Evolutionary conservation across 1,140 invertebrate genomes (phyloP).

Genomic region (Steinernema feltiae): DNA sequence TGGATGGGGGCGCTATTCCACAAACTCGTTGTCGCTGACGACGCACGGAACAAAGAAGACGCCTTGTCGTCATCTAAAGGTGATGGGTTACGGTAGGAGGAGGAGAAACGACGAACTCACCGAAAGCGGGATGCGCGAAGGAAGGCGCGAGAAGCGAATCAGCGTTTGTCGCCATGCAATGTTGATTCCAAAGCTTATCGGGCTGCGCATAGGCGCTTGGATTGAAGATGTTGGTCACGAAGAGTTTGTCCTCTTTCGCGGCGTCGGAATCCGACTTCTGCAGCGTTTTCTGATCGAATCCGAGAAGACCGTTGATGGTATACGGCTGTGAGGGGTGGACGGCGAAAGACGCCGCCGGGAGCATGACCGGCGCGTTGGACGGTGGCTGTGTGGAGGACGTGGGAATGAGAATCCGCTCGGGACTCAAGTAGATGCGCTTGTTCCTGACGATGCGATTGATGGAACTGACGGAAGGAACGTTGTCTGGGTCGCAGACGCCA

Average conservation of each 20-base stretch:
- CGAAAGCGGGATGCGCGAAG: background rate
- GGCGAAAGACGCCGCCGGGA: background rate
- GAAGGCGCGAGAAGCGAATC: background rate
- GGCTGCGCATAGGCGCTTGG: background rate
- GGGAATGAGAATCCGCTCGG: constrained; percentile 3
- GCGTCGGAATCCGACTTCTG: constrained; percentile 21
- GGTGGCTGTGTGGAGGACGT: background rate
- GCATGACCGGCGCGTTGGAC: background rate
- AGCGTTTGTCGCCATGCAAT: background rate
- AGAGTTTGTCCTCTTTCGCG: background rate
- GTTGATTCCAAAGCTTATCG: background rate
- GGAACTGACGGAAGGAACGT: constrained; percentile 94
- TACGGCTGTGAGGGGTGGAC: constrained; percentile 16
- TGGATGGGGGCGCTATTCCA: background rate
- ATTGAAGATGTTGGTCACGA: background rate
- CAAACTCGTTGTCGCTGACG: background rate
- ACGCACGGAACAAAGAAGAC: background rate
- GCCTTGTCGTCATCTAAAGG: background rate
- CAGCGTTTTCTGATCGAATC: constrained; percentile 29
- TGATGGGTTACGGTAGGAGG: background rate
- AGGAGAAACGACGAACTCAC: background rate
- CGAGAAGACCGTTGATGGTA: constrained; percentile 34
- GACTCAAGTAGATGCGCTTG: constrained; percentile 13
- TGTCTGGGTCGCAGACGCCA: constrained; percentile 93
- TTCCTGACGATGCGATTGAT: constrained; percentile 73